These are phyloP conservation scores for Keiferia lycopersicella DNA, from an alignment of 2,888 invertebrate species.

Conservation along the genomic window DNA sequence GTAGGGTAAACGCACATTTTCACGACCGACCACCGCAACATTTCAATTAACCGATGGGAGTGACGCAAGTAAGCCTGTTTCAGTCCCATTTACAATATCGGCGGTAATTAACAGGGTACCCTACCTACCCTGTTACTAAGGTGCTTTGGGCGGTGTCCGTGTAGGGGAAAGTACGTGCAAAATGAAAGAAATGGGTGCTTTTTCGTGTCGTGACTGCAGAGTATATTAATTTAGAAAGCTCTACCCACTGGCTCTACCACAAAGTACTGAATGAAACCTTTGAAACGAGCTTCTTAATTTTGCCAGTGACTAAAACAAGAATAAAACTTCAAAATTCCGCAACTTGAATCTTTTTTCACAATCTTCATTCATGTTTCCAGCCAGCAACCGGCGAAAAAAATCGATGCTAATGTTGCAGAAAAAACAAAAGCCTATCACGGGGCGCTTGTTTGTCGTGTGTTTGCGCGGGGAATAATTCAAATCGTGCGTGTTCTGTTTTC, in stretches of 20 bases:
- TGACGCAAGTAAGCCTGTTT: constrained; percentile 14
- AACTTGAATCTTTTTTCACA: too few relatives aligned
- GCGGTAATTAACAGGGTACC: constrained; percentile 19
- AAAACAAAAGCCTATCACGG: constrained; percentile 21
- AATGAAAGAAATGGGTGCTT: constrained; percentile 5
- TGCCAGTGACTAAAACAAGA: too few relatives aligned
- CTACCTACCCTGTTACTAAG: constrained; percentile 4
- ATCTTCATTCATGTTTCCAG: too few relatives aligned
- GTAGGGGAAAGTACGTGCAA: neutral
- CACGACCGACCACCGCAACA: constrained; percentile 3
- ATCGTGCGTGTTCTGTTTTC: constrained; percentile 55
- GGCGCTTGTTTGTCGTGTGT: constrained; percentile 25
- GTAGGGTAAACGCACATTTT: constrained; percentile 2
- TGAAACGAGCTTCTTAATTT: too few relatives aligned
- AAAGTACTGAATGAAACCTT: too few relatives aligned
- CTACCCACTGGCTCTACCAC: too few relatives aligned
- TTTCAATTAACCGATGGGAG: constrained; percentile 18
- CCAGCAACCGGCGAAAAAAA: neutral
- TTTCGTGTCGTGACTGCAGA: constrained; percentile 6
- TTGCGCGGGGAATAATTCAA: constrained; percentile 55
- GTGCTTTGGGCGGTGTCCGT: constrained; percentile 24
- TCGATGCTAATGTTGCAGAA: constrained; percentile 22
- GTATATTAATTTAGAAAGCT: neutral
- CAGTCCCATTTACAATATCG: constrained; percentile 11
- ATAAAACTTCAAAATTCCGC: too few relatives aligned